These are phyloP conservation scores for Nemotelus nigrinus DNA, from an alignment of 2,888 invertebrate species.

Conservation along the genomic window DNA sequence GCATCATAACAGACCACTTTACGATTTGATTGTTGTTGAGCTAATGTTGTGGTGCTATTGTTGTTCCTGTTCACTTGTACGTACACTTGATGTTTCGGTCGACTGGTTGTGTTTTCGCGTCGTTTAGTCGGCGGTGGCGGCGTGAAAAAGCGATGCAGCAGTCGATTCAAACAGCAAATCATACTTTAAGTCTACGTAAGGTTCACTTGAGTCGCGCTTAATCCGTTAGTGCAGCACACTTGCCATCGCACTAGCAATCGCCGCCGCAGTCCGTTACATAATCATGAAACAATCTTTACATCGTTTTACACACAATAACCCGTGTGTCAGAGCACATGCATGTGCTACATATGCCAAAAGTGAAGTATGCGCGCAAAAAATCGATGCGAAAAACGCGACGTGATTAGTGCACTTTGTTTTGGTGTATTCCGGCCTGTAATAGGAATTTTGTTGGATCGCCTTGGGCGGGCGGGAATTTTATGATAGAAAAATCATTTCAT, in stretches of 20 bases:
- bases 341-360: too few relatives aligned
- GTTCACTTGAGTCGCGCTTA: conserved; percentile 26
- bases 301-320: background rate
- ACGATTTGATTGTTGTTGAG: background rate
- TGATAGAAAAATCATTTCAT: conserved; percentile 3
- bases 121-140: background rate
- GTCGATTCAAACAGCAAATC: background rate
- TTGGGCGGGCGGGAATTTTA: conserved; percentile 27
- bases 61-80: conserved; percentile 5
- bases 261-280: conserved; percentile 29
- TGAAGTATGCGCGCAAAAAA: too few relatives aligned
- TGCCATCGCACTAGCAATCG: conserved; percentile 28
- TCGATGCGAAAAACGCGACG: too few relatives aligned
- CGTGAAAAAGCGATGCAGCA: too few relatives aligned
- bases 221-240: conserved; percentile 32
- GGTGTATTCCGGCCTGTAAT: background rate
- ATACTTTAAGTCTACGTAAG: background rate
- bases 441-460: conserved; percentile 31
- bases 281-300: conserved; percentile 25
- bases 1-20: conserved; percentile 36
- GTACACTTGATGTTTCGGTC: background rate
- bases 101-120: conserved; percentile 6
- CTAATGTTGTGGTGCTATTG: background rate
- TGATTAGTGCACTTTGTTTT: too few relatives aligned
- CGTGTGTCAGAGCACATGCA: too few relatives aligned